Conservation (phyloP, 2,113 vertebrate genomes). For the Perccottus glenii region DNA sequence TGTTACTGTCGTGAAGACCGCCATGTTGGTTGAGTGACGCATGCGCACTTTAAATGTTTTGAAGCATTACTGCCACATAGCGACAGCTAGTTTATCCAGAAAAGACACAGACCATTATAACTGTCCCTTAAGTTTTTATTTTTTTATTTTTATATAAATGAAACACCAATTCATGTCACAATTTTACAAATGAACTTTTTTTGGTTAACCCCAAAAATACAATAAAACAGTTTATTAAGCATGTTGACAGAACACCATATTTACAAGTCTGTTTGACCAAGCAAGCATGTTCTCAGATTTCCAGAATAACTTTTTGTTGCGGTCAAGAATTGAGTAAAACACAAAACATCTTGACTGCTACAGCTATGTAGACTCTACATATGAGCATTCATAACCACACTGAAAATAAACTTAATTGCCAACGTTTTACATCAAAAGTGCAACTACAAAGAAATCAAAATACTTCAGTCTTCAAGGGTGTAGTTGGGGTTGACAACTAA, state of each 20-base stretch:
- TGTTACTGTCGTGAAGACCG: conserved; percentile 36
- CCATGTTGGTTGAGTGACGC: conserved; percentile 70
- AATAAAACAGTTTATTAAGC: conserved; percentile 6
- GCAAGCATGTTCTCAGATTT: not conserved
- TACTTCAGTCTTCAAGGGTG: conserved; percentile 87
- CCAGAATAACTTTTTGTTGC: conserved; percentile 24
- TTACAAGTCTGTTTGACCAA: conserved; percentile 64
- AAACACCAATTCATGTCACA: conserved; percentile 4
- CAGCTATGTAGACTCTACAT: conserved; percentile 25
- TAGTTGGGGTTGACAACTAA: conserved; percentile 99
- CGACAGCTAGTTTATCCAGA: not conserved
- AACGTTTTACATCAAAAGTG: conserved; percentile 8
- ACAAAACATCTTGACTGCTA: conserved; percentile 16
- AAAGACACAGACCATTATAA: no score
- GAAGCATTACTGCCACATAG: conserved; percentile 5
- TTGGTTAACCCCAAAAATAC: conserved; percentile 8
- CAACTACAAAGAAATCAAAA: not conserved
- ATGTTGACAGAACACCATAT: conserved; percentile 53
- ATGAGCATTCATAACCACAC: conserved; percentile 10
- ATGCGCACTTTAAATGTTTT: conserved; percentile 37
- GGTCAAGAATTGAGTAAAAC: conserved; percentile 18
- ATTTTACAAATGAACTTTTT: conserved; percentile 27
- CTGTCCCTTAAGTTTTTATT: no score
- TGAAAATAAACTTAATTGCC: conserved; percentile 3
- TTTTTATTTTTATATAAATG: conserved; percentile 25